phyloP scores from a whole-genome alignment of 2,797 vertebrate species.

The Sebastiscus tertius region DNA sequence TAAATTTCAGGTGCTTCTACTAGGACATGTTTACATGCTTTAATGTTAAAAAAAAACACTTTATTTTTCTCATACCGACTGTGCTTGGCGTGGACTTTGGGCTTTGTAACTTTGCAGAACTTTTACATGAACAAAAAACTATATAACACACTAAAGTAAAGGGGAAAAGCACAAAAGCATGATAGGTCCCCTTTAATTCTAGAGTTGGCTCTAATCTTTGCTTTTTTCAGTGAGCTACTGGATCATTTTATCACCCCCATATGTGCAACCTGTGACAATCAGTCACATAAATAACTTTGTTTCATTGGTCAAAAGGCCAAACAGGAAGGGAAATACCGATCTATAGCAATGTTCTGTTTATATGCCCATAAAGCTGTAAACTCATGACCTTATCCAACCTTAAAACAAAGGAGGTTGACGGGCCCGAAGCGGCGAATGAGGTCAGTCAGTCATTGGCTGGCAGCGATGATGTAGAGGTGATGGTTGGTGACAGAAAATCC shows the following conservation, averaged over 20 bases:
- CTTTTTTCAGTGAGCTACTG: neutral
- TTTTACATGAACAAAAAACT: no score
- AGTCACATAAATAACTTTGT: neutral
- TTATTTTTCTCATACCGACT: no score
- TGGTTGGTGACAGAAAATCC: slow-evolving; percentile 5
- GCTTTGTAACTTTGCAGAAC: no score
- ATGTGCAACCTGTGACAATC: neutral
- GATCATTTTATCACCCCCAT: neutral
- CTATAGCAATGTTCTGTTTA: neutral
- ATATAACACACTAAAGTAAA: no score
- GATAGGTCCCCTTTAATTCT: no score
- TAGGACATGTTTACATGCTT: no score
- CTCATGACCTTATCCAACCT: slow-evolving; percentile 13
- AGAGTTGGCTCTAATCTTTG: neutral
- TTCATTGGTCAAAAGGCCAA: neutral
- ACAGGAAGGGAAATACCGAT: neutral
- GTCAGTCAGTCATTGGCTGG: slow-evolving; percentile 33
- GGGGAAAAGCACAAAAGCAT: no score
- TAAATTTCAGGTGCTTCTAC: no score
- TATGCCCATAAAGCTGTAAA: slow-evolving; percentile 8
- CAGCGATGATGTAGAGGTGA: slow-evolving; percentile 21
- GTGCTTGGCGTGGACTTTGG: no score
- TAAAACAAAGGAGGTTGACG: slow-evolving; percentile 13
- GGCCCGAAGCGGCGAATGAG: slow-evolving; percentile 3
- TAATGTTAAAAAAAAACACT: no score